Percentiles rank a stretch among this genome's conserved stretches.
Evolutionary conservation across 2,888 invertebrate species (phyloP).

Genomic region (Phlogophora meticulosa): DNA sequence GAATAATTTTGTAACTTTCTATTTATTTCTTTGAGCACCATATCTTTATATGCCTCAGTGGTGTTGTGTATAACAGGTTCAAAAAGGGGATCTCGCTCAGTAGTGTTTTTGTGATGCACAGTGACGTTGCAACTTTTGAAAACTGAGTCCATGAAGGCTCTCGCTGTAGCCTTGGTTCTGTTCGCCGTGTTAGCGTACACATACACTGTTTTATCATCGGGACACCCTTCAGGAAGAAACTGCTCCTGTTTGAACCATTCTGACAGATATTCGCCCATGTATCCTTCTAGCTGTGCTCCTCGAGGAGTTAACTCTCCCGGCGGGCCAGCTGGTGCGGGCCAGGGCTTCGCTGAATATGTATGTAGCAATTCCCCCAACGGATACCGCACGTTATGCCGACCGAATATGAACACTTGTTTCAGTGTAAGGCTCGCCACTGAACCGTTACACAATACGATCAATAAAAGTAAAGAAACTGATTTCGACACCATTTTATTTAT

Average conservation of each 20-base stretch:
- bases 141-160: slow-evolving; percentile 34
- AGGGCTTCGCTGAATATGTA: slow-evolving; percentile 40
- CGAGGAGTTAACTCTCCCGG: slow-evolving; percentile 43
- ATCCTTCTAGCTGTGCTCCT: slow-evolving; percentile 48
- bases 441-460: slow-evolving; percentile 16
- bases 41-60: slow-evolving; percentile 39
- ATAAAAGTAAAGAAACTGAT: slow-evolving; percentile 28
- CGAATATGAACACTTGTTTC: slow-evolving; percentile 58
- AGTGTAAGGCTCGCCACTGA: slow-evolving; percentile 25
- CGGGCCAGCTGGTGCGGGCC: slow-evolving; percentile 21
- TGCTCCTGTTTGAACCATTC: slow-evolving; percentile 52
- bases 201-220: slow-evolving; percentile 42
- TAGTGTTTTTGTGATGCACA: slow-evolving; percentile 33
- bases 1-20: slow-evolving; percentile 28
- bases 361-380: slow-evolving; percentile 9
- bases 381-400: slow-evolving; percentile 57
- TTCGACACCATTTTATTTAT: slow-evolving; percentile 34
- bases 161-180: slow-evolving; percentile 47
- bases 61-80: slow-evolving; percentile 34
- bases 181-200: slow-evolving; percentile 32
- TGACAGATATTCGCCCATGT: slow-evolving; percentile 57
- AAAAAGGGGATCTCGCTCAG: slow-evolving; percentile 45
- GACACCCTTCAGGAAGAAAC: slow-evolving; percentile 48
- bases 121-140: slow-evolving; percentile 38
- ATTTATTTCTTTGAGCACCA: slow-evolving; percentile 31